Evolutionary conservation across 1,140 invertebrate species (phyloP), one percentile per base, ranked within the genome.

Genomic region (Eumeta japonica): DNA sequence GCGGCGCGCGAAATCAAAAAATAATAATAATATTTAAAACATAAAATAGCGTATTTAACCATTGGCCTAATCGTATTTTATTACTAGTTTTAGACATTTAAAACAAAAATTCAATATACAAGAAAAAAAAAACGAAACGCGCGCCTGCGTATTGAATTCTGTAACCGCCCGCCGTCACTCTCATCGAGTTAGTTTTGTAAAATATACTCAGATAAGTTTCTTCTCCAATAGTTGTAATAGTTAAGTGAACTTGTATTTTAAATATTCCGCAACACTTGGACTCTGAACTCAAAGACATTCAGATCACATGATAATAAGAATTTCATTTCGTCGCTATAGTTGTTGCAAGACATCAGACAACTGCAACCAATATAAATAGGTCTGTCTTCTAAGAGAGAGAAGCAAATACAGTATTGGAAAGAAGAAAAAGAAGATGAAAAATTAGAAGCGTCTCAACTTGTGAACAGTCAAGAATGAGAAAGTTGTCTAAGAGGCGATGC

Each of bases 251-350:
- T 3, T 19, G 9, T 35, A 35, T 5, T 13, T 5, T 10, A 30
- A 14, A 30, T 5, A 70, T 67, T 74, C 70, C 63, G 66, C 70
- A 74, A 74, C 70, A 74, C 70, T 74, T 74, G 66, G 64, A 67
- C 64, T 66, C 45, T 62, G 17, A n/a, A n/a, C n/a, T n/a, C n/a
- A n/a, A n/a, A n/a, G n/a, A n/a, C n/a, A n/a, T n/a, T n/a, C n/a
- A n/a, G n/a, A n/a, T n/a, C n/a, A n/a, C n/a, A n/a, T n/a, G n/a
- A n/a, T n/a, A n/a, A n/a, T n/a, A n/a, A n/a, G n/a, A n/a, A n/a
- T n/a, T n/a, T n/a, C n/a, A n/a, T n/a, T n/a, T n/a, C n/a, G n/a
- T n/a, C n/a, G n/a, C n/a, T n/a, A n/a, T n/a, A n/a, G n/a, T n/a
- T n/a, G n/a, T n/a, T n/a, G n/a, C n/a, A n/a, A n/a, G n/a, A n/a